phyloP scores from a whole-genome alignment of 1,140 invertebrate species.

The Harpegnathos saltator region DNA sequence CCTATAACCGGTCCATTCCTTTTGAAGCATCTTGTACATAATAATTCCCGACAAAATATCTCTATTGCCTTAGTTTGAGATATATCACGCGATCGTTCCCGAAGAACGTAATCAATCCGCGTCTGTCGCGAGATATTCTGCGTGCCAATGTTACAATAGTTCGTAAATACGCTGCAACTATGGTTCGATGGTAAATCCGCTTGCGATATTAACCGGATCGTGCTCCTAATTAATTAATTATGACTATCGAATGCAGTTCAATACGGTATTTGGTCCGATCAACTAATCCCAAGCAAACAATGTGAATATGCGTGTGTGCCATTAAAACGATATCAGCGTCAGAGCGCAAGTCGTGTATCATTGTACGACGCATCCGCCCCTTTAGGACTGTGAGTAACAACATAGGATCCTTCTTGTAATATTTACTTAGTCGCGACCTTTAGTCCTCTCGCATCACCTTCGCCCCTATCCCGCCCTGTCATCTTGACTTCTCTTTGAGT shows the following conservation, averaged over 20 bases:
- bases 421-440: constrained; percentile 13
- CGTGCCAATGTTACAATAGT: constrained; percentile 40
- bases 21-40: too few relatives aligned
- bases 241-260: neutral
- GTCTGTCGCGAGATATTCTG: constrained; percentile 22
- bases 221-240: constrained; percentile 48
- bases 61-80: constrained; percentile 48
- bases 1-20: too few relatives aligned
- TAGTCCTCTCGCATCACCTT: neutral
- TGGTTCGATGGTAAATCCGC: constrained; percentile 31
- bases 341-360: neutral
- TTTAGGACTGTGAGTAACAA: neutral
- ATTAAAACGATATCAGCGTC: constrained; percentile 1
- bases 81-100: constrained; percentile 38
- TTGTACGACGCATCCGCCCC: neutral
- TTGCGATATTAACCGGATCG: constrained; percentile 26
- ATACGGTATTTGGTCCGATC: constrained; percentile 12
- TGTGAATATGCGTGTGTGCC: neutral
- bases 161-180: constrained; percentile 22
- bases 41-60: constrained; percentile 20
- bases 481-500: constrained; percentile 25
- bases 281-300: constrained; percentile 9
- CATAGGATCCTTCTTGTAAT: neutral
- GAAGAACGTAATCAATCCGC: constrained; percentile 46
- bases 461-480: neutral